Conservation (phyloP, 2,113 vertebrate species). For the Pterocles gutturalis region DNA sequence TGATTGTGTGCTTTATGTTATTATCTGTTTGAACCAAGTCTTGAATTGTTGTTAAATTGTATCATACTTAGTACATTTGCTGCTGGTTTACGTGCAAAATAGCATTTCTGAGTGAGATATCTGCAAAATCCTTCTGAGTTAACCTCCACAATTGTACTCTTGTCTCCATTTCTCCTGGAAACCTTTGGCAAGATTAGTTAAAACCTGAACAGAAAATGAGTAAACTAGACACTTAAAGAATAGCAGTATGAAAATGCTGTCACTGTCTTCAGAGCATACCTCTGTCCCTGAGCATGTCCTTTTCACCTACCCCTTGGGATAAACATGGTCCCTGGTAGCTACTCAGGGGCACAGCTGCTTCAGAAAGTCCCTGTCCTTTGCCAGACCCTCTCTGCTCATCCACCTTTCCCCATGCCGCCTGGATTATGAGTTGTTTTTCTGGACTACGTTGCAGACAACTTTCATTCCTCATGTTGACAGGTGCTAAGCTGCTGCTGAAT, state of each 20-base stretch:
- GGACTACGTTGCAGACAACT: accelerated
- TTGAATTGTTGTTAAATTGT: neutral
- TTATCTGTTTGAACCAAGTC: neutral
- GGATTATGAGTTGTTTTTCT: neutral
- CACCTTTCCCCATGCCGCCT: accelerated
- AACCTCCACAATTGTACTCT: neutral
- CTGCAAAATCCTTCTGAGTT: neutral
- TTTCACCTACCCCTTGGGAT: neutral
- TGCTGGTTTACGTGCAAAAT: neutral
- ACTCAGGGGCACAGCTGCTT: neutral
- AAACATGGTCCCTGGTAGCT: accelerated
- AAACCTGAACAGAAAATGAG: neutral
- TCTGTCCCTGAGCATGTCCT: accelerated
- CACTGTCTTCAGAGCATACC: neutral
- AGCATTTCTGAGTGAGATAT: neutral
- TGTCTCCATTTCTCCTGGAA: neutral
- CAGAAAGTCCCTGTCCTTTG: neutral
- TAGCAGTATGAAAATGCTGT: neutral
- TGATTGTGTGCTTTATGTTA: neutral
- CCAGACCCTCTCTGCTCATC: neutral
- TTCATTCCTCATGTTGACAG: neutral
- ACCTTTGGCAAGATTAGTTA: neutral
- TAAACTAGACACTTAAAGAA: neutral
- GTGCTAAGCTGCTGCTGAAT: neutral
- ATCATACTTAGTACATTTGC: neutral